phyloP scores from a whole-genome alignment of 23 tunicate genomes.

The Trididemnum miniatum region DNA sequence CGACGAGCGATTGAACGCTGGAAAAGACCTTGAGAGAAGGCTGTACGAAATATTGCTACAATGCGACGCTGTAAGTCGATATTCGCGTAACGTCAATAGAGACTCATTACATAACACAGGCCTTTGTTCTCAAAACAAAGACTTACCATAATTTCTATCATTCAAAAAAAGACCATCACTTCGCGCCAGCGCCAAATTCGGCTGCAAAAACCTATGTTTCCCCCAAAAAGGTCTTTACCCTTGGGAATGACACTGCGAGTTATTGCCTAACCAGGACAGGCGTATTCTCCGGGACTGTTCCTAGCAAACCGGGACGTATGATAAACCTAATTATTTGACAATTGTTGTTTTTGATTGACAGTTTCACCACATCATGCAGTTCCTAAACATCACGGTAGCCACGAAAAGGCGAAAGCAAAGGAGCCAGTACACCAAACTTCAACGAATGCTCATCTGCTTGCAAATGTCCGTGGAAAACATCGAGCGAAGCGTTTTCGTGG shows the following conservation, averaged over 20 bases:
- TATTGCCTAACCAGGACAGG: no score
- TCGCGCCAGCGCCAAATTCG: no score
- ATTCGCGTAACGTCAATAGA: neutral
- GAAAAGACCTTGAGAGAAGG: neutral
- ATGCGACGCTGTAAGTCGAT: neutral
- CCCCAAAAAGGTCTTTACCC: no score
- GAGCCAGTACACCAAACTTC: neutral
- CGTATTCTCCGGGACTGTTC: neutral
- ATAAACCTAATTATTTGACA: neutral
- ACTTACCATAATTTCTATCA: no score
- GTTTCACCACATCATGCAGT: conserved; percentile 10
- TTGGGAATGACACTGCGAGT: no score
- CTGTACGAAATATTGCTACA: neutral
- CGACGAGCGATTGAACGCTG: neutral
- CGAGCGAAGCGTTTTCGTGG: neutral
- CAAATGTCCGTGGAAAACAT: neutral
- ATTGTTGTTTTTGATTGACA: neutral
- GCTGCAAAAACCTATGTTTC: no score
- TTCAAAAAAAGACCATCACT: no score
- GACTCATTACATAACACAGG: no score
- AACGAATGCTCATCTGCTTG: neutral
- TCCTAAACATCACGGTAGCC: neutral
- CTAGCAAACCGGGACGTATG: neutral
- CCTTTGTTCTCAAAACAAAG: no score
- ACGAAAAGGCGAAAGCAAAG: neutral